Evolutionary conservation across 1,140 invertebrate genomes (phyloP).

Genomic region (Orchesella cincta): DNA sequence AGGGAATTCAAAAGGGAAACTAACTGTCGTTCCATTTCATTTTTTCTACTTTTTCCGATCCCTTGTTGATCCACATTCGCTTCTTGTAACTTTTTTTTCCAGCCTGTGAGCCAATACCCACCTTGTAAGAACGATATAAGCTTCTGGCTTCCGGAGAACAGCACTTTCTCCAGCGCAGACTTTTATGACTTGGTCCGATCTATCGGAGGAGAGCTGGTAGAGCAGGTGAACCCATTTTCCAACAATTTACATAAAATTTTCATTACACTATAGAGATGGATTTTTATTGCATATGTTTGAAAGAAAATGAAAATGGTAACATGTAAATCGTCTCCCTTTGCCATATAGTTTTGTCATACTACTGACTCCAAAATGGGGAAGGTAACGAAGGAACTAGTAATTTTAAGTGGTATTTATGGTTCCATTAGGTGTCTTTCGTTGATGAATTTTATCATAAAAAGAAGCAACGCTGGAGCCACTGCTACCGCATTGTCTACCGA

Average conservation of each 20-base stretch:
- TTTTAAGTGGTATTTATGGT: conserved; percentile 31
- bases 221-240: conserved; percentile 69
- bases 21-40: neutral
- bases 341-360: too few relatives aligned
- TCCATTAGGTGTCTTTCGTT: conserved; percentile 71
- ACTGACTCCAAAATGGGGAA: too few relatives aligned
- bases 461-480: conserved; percentile 77
- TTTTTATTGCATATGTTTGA: conserved; percentile 32
- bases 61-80: neutral
- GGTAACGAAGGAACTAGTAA: neutral
- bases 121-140: conserved; percentile 92
- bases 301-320: too few relatives aligned
- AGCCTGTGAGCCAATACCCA: conserved; percentile 84
- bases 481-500: conserved; percentile 90
- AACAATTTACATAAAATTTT: conserved; percentile 9
- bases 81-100: conserved; percentile 60
- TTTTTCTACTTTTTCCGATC: neutral
- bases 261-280: neutral
- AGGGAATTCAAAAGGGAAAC: neutral
- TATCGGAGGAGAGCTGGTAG: conserved; percentile 84
- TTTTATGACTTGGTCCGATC: conserved; percentile 92
- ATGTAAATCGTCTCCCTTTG: too few relatives aligned
- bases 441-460: conserved; percentile 90
- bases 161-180: conserved; percentile 75
- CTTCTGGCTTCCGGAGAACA: conserved; percentile 84